These are phyloP conservation scores for Drosophila lacertosa DNA, from an alignment of 1,140 invertebrate genomes.

Conservation along the genomic window DNA sequence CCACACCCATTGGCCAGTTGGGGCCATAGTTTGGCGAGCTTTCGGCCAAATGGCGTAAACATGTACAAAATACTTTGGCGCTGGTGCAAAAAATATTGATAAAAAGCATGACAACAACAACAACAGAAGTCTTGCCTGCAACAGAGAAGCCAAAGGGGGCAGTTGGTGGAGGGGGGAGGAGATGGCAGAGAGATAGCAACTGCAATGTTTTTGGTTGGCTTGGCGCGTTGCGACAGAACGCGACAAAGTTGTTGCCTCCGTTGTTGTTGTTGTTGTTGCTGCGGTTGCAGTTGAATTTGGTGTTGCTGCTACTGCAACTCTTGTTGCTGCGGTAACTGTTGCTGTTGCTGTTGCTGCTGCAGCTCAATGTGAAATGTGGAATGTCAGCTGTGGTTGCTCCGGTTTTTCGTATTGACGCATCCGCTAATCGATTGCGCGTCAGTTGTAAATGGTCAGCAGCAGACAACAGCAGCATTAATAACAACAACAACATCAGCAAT, in stretches of 20 bases:
- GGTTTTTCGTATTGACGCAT: slow-evolving; percentile 34
- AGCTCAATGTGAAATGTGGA: slow-evolving; percentile 20
- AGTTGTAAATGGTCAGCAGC: slow-evolving; percentile 34
- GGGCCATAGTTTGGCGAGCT: slow-evolving; percentile 10
- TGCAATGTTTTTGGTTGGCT: slow-evolving; percentile 49
- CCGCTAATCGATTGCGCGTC: slow-evolving; percentile 51
- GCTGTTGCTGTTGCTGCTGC: slow-evolving; percentile 13
- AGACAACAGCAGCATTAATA: slow-evolving; percentile 4
- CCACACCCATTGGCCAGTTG: background rate
- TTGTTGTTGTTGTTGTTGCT: slow-evolving; percentile 7
- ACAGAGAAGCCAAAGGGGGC: no score
- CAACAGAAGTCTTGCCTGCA: slow-evolving; percentile 26
- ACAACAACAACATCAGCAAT: slow-evolving; percentile 15
- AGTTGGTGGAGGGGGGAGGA: background rate
- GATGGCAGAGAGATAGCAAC: slow-evolving; percentile 8
- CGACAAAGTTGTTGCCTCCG: slow-evolving; percentile 22
- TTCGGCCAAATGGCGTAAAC: slow-evolving; percentile 70
- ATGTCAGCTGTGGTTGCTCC: slow-evolving; percentile 41
- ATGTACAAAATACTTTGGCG: slow-evolving; percentile 79
- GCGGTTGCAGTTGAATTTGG: background rate
- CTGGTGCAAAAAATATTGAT: slow-evolving; percentile 52
- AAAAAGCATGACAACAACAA: slow-evolving; percentile 47
- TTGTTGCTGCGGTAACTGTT: slow-evolving; percentile 13
- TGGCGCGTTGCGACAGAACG: slow-evolving; percentile 44
- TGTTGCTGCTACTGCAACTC: background rate